Evolutionary conservation across 2,888 invertebrate genomes (phyloP).

Genomic region (Limnephilus auricula): DNA sequence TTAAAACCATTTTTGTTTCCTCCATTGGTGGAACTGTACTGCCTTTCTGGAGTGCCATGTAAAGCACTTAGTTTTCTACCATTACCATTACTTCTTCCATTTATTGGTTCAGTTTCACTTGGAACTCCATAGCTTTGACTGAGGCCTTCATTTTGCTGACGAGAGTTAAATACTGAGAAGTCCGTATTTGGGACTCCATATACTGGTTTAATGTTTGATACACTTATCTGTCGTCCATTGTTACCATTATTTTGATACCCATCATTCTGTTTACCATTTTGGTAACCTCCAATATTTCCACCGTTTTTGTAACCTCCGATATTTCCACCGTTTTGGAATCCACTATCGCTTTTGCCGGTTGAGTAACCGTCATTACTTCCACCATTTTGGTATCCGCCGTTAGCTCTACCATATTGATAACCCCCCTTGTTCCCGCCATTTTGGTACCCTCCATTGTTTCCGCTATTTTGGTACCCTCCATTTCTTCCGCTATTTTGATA

Average conservation of each 20-base stretch:
- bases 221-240: neutral
- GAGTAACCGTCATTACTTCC: conserved; percentile 17
- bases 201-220: neutral
- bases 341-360: neutral
- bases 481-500: neutral
- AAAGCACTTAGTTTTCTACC: neutral
- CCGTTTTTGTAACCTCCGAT: neutral
- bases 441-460: neutral
- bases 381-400: neutral
- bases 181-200: neutral
- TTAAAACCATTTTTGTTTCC: conserved; percentile 12
- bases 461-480: neutral
- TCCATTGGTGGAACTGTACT: conserved; percentile 66
- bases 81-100: neutral
- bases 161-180: neutral
- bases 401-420: neutral
- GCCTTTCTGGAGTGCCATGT: neutral
- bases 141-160: neutral
- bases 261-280: neutral
- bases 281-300: neutral
- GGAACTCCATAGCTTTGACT: neutral
- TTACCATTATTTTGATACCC: neutral
- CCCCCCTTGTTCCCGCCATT: conserved; percentile 4
- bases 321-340: conserved; percentile 5
- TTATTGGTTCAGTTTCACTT: neutral